Evolutionary conservation across 2,888 invertebrate genomes (phyloP).

Genomic region (Drosophila acutilabella): DNA sequence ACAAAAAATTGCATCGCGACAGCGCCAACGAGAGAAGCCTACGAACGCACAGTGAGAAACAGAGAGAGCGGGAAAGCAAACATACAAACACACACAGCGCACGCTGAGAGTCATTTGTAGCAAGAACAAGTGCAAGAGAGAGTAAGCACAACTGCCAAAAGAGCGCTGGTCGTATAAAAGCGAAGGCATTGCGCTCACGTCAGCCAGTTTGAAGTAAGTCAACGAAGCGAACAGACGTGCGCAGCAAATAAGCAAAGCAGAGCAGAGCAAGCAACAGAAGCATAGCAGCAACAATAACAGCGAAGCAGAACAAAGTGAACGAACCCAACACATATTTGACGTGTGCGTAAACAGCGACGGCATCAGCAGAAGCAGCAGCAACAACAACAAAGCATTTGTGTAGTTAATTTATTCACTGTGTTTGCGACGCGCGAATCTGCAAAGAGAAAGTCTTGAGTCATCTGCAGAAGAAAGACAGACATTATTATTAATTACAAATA

Average conservation of each 20-base stretch:
- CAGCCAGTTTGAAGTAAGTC: conserved; percentile 60
- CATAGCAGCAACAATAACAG: conserved; percentile 18
- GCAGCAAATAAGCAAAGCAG: conserved; percentile 16
- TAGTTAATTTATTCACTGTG: conserved; percentile 72
- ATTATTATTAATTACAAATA: conserved; percentile 50
- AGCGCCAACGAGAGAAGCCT: conserved; percentile 28
- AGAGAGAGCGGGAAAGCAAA: conserved; percentile 11
- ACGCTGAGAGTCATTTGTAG: conserved; percentile 15
- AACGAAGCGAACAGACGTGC: conserved; percentile 45
- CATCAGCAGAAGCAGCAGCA: conserved; percentile 1
- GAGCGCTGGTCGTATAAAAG: conserved; percentile 66
- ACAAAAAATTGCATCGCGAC: conserved; percentile 61
- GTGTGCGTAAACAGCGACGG: conserved; percentile 39
- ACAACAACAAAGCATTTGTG: conserved; percentile 61
- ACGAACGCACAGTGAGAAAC: neutral
- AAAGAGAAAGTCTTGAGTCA: conserved; percentile 76
- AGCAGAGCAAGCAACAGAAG: conserved; percentile 8
- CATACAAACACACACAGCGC: neutral
- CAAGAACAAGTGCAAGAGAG: conserved; percentile 27
- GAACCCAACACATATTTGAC: conserved; percentile 50
- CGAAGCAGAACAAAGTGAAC: conserved; percentile 66
- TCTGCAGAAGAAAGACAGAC: conserved; percentile 46
- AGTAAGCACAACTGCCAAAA: conserved; percentile 21
- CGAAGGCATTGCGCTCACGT: conserved; percentile 35
- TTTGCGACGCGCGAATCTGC: conserved; percentile 45